phyloP scores from a whole-genome alignment of 2,113 vertebrate genomes.

The Paedocypris sp. region DNA sequence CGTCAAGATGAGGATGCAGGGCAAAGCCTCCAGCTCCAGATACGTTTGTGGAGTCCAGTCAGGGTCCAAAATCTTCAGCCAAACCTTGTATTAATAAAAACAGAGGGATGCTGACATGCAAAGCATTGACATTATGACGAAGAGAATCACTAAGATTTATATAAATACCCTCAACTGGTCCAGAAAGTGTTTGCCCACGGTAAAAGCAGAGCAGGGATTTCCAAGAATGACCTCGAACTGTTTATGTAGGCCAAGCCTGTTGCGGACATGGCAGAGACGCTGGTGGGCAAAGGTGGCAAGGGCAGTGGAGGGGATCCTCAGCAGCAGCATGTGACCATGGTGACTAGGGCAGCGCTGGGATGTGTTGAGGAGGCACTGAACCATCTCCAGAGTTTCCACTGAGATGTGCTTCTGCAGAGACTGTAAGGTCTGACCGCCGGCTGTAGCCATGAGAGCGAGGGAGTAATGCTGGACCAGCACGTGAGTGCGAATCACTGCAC shows the following conservation, averaged over 20 bases:
- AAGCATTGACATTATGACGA: no score
- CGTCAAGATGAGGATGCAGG: conserved; percentile 89
- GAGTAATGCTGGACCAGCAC: conserved; percentile 91
- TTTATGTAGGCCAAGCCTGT: conserved; percentile 78
- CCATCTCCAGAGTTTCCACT: conserved; percentile 90
- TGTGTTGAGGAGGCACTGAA: conserved; percentile 77
- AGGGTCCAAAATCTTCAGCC: conserved; percentile 84
- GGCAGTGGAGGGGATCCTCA: conserved; percentile 81
- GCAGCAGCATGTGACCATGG: conserved; percentile 90
- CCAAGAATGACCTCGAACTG: conserved; percentile 90
- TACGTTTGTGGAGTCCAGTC: conserved; percentile 88
- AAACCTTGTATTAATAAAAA: conserved; percentile 57
- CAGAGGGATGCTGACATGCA: not conserved
- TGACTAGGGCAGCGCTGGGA: conserved; percentile 73
- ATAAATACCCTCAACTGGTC: conserved; percentile 78
- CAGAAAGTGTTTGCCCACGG: conserved; percentile 76
- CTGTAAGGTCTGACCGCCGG: conserved; percentile 62
- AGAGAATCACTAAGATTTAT: not conserved
- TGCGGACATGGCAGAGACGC: conserved; percentile 75
- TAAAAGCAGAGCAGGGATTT: conserved; percentile 69
- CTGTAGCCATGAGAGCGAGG: conserved; percentile 82
- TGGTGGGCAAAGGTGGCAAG: conserved; percentile 82
- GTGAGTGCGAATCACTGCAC: conserved; percentile 85
- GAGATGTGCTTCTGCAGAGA: conserved; percentile 86
- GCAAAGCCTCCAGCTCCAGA: conserved; percentile 86